Conservation (phyloP, 2,113 vertebrate species). For the Vulpes ferrilata region DNA sequence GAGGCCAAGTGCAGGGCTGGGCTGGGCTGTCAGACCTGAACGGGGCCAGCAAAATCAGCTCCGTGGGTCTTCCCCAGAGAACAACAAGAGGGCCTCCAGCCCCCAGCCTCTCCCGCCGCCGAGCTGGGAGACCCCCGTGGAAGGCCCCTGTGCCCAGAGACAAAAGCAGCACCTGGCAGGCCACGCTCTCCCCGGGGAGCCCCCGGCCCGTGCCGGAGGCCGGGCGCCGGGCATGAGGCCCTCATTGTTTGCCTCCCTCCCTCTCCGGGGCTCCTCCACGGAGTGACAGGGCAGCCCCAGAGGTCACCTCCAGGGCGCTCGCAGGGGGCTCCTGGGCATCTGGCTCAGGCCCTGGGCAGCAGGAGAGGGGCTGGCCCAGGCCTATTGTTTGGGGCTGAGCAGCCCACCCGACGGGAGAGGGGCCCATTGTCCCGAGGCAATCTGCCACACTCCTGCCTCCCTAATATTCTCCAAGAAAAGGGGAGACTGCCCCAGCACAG, state of each 20-base stretch:
- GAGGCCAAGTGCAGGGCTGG: background rate
- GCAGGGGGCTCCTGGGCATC: constrained; percentile 92
- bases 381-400: constrained; percentile 88
- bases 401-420: constrained; percentile 88
- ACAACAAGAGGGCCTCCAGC: constrained; percentile 73
- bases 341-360: constrained; percentile 90
- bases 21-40: constrained; percentile 5
- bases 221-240: constrained; percentile 93
- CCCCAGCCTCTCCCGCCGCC: constrained; percentile 70
- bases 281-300: constrained; percentile 88
- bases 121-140: constrained; percentile 83
- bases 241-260: constrained; percentile 89
- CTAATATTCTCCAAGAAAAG: constrained; percentile 74
- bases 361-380: constrained; percentile 87
- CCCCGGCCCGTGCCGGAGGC: constrained; percentile 83
- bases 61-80: constrained; percentile 52
- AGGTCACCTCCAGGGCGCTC: constrained; percentile 90
- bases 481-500: constrained; percentile 66
- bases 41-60: constrained; percentile 64
- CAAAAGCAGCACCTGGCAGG: constrained; percentile 95
- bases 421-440: constrained; percentile 90
- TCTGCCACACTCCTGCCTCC: constrained; percentile 88
- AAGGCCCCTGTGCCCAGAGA: constrained; percentile 86
- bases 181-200: constrained; percentile 85
- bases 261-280: constrained; percentile 85